Evolutionary conservation across 1,140 invertebrate species (phyloP).

Genomic region (Liolophura sinensis): DNA sequence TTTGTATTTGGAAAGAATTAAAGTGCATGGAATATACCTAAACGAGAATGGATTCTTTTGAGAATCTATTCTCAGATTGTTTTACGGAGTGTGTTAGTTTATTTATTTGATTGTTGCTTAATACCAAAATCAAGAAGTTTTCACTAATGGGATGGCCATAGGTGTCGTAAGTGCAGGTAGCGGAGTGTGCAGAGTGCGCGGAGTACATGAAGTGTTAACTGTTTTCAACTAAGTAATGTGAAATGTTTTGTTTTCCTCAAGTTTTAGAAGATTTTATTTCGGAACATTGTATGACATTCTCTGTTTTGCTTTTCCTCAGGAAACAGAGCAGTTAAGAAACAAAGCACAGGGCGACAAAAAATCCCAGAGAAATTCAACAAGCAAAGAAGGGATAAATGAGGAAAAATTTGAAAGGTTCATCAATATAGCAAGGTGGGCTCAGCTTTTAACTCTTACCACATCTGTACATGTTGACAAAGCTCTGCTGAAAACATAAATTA

Average conservation of each 20-base stretch:
- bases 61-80: background rate
- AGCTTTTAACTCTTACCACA: too few relatives aligned
- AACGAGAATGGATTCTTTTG: background rate
- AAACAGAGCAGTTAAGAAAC: conserved; percentile 46
- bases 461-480: too few relatives aligned
- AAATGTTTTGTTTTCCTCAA: background rate
- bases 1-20: background rate
- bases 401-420: conserved; percentile 53
- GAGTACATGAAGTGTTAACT: too few relatives aligned
- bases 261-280: conserved; percentile 1
- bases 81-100: background rate
- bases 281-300: background rate
- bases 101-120: background rate
- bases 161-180: too few relatives aligned
- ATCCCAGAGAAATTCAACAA: conserved; percentile 20
- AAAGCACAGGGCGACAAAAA: conserved; percentile 34
- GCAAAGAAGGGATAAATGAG: conserved; percentile 32
- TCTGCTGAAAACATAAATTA: too few relatives aligned
- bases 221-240: too few relatives aligned
- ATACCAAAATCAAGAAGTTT: too few relatives aligned
- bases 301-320: conserved; percentile 28
- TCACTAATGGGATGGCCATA: too few relatives aligned
- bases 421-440: conserved; percentile 41
- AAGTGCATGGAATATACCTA: background rate
- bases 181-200: too few relatives aligned